Evolutionary conservation across 2,113 vertebrate species (phyloP).

Genomic region (Vicugna pacos): DNA sequence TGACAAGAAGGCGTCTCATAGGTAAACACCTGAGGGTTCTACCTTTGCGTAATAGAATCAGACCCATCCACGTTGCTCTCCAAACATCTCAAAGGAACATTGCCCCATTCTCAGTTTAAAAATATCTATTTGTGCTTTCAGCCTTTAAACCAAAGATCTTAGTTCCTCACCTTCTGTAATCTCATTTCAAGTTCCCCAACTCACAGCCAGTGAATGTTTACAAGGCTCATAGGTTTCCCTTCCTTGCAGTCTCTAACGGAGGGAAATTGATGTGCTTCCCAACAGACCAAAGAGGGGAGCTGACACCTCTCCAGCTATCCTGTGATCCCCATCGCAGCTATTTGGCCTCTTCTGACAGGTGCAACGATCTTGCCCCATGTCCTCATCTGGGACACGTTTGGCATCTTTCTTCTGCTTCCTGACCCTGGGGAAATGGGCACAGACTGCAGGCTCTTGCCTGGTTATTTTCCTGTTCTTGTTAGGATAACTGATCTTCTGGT

Average conservation of each 20-base stretch:
- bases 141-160: slow-evolving; percentile 7
- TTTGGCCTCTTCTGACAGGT: background rate
- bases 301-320: background rate
- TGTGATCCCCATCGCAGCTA: rapidly evolving
- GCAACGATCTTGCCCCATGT: background rate
- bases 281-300: background rate
- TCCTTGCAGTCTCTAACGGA: background rate
- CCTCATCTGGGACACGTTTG: background rate
- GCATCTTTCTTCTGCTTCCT: background rate
- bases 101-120: background rate
- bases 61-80: background rate
- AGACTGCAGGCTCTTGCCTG: background rate
- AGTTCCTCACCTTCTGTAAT: background rate
- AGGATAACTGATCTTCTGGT: background rate
- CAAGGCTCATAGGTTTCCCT: background rate
- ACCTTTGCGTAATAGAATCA: background rate
- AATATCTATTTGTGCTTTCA: background rate
- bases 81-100: background rate
- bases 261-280: background rate
- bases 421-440: background rate
- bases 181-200: background rate
- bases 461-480: background rate
- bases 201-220: background rate
- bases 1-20: background rate
- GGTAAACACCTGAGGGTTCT: background rate